A percentile compares a stretch with the other conserved stretches of the same genome.
Evolutionary conservation across 1,140 invertebrate species (phyloP).

Genomic region (Camponotus vicinus): DNA sequence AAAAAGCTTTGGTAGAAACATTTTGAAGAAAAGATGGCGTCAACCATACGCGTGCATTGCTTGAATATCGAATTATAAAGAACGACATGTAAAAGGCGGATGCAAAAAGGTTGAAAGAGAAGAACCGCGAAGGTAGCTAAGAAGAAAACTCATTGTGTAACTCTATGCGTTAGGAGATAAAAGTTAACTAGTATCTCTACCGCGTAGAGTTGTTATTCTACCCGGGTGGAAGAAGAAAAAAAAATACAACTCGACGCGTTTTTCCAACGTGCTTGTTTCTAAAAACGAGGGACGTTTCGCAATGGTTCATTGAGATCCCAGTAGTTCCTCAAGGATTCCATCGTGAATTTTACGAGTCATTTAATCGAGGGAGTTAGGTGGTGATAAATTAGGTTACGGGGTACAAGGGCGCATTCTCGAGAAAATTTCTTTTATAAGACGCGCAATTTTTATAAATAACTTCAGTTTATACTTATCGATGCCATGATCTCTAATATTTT

Average conservation of each 20-base stretch:
- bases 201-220: slow-evolving; percentile 55
- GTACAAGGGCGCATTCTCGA: not conserved
- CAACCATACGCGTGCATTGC: slow-evolving; percentile 18
- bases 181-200: slow-evolving; percentile 52
- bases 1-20: not conserved
- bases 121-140: slow-evolving; percentile 26
- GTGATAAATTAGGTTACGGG: slow-evolving; percentile 18
- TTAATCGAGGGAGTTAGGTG: slow-evolving; percentile 47
- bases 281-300: slow-evolving; percentile 38
- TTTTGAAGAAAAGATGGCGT: slow-evolving; percentile 24
- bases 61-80: slow-evolving; percentile 51
- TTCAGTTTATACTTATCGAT: not conserved
- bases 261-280: slow-evolving; percentile 45
- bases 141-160: slow-evolving; percentile 48
- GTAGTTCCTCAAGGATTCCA: slow-evolving; percentile 36
- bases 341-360: slow-evolving; percentile 47
- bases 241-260: slow-evolving; percentile 4
- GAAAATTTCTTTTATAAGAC: not conserved
- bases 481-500: not conserved
- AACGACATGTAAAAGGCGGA: slow-evolving; percentile 22
- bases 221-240: not conserved
- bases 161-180: slow-evolving; percentile 45
- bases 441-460: slow-evolving; percentile 6
- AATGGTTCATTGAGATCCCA: slow-evolving; percentile 39
- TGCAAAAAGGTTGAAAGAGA: slow-evolving; percentile 7